phyloP scores from a whole-genome alignment of 1,140 invertebrate genomes.

The Drosophila subpulchrella region DNA sequence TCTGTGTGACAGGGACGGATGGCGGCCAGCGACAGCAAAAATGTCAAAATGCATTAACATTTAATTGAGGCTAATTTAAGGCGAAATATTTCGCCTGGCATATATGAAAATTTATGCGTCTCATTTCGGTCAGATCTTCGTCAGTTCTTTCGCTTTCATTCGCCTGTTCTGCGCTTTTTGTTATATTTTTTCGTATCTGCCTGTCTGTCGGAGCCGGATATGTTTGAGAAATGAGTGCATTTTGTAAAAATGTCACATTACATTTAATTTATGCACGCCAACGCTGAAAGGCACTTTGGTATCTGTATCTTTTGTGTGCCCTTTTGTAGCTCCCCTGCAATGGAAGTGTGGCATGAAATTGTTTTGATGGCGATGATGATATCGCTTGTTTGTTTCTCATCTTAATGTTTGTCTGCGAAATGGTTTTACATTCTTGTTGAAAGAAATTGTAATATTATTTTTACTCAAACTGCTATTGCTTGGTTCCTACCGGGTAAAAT shows the following conservation, averaged over 20 bases:
- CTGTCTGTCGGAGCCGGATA: slow-evolving; percentile 56
- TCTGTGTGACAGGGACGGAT: slow-evolving; percentile 31
- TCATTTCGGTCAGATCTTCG: slow-evolving; percentile 60
- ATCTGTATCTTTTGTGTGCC: slow-evolving; percentile 26
- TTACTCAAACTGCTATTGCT: not conserved
- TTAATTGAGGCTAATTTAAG: slow-evolving; percentile 85
- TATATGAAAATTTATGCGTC: slow-evolving; percentile 82
- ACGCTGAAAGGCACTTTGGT: slow-evolving; percentile 41
- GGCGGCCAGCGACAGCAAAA: slow-evolving; percentile 55
- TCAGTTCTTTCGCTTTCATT: slow-evolving; percentile 26
- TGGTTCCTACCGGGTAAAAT: not conserved
- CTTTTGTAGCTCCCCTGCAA: slow-evolving; percentile 24
- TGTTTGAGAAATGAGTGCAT: slow-evolving; percentile 83
- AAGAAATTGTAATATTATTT: not conserved
- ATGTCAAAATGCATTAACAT: slow-evolving; percentile 85
- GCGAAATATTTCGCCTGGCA: slow-evolving; percentile 78
- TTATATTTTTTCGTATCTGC: not conserved
- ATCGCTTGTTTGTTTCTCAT: slow-evolving; percentile 14
- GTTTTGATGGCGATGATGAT: slow-evolving; percentile 53
- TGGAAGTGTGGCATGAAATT: slow-evolving; percentile 76
- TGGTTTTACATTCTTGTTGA: slow-evolving; percentile 1
- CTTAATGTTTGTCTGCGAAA: slow-evolving; percentile 1
- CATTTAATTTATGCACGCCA: slow-evolving; percentile 82
- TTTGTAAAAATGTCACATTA: slow-evolving; percentile 84
- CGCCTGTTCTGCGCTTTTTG: not conserved